Evolutionary conservation across 1,140 invertebrate genomes (phyloP), one percentile per base, ranked within the genome.

Genomic region (Cecropterus lyciades): DNA sequence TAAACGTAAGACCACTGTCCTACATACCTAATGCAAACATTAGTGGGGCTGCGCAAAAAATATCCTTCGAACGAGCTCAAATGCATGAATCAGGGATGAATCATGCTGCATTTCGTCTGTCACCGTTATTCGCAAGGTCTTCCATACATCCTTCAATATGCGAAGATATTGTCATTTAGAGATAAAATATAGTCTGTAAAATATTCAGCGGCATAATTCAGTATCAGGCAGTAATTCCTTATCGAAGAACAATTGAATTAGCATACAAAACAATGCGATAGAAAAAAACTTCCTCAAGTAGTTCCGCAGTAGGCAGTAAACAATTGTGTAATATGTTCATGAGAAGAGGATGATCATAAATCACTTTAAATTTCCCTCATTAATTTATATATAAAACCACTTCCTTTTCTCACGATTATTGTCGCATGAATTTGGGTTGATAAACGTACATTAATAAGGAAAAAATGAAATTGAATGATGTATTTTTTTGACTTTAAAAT

Each of bases 21-120:
- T 43, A 43, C 40, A 43, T 43, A 30, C 27, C 27, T 30, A 14
- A 43, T 14, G 4, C 33, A 37, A 43, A 14, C 11, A 13, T 43
- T 14, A 7, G n/a, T 43, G 40, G 13, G 13, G 13, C 40, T 14
- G 40, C 10, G 37, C 37, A 43, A 43, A 43, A 43, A 43, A 43
- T 14, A 37, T 27, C 51, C 30, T 55, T 55, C 10, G 14, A 52
- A 30, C 14, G 13, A 8, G 51, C 20, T 33, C 27, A 17, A 55
- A 55, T 24, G 37, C 33, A 20, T 55, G 52, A 55, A 40, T 40
- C 52, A 55, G 33, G 30, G 52, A 55, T 55, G 52, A 55, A 40
- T 55, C 52, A 55, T 55, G 33, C 52, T 40, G 15, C 52, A 55
- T 37, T 11, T 40, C 52, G 8, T 40, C 13, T 16, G 27, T 16